Evolutionary conservation across 2,888 invertebrate genomes (phyloP).

Genomic region (Myopa testacea): DNA sequence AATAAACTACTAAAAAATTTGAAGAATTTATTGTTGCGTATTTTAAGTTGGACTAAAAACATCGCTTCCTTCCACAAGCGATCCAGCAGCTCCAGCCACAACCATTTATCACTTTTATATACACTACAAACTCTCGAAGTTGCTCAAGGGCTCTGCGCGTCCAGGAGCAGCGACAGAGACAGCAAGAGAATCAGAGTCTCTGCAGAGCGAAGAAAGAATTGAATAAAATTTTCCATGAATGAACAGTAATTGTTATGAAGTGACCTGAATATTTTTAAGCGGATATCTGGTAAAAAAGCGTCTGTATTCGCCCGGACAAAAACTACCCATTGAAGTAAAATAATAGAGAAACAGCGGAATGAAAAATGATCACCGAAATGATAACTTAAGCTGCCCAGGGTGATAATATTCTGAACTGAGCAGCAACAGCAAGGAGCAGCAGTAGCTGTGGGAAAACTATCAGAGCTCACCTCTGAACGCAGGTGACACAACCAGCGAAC

Average conservation of each 20-base stretch:
- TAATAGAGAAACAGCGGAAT: slow-evolving; percentile 40
- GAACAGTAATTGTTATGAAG: slow-evolving; percentile 50
- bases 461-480: too few species aligned
- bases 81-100: neutral
- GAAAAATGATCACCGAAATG: slow-evolving; percentile 33
- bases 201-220: slow-evolving; percentile 30
- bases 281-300: slow-evolving; percentile 34
- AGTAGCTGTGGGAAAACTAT: neutral
- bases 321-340: slow-evolving; percentile 25
- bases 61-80: neutral
- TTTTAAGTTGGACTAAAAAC: neutral
- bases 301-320: slow-evolving; percentile 38
- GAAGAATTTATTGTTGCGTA: slow-evolving; percentile 11
- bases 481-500: too few species aligned
- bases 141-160: slow-evolving; percentile 3
- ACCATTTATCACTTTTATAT: slow-evolving; percentile 28
- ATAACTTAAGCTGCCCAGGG: neutral
- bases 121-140: neutral
- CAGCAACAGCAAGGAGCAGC: neutral
- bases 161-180: slow-evolving; percentile 2
- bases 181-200: too few species aligned
- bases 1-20: neutral
- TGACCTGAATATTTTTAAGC: slow-evolving; percentile 47
- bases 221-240: slow-evolving; percentile 45
- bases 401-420: neutral